Evolutionary conservation across 1,140 invertebrate species (phyloP), one percentile per base, ranked within the genome.

Genomic region (Wiebesia pumilae): DNA sequence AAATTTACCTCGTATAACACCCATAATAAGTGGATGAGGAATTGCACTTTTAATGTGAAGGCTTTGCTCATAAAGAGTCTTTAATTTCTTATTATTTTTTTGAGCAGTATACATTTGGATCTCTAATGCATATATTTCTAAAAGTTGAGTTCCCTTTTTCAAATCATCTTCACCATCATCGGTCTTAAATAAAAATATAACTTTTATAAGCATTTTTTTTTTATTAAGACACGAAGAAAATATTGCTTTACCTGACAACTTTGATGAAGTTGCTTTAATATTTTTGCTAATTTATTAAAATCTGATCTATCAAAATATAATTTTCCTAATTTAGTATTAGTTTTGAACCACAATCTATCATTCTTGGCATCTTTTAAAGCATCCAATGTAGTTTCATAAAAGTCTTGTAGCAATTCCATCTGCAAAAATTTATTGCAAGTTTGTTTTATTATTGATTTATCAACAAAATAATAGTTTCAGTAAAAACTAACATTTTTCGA

Each of bases 71-170:
- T 99, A 99, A 1, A 99, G 94, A 9, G 97, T 97, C 94, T 99
- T 99, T 14, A 99, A 93, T 93, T 99, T 99, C 92, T 99, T 99
- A 92, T 99, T 99, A 93, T 99, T 99, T 92, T 99, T 99, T 94
- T 99, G 99, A 83, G 98, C 98, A 1, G 99, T 99, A 92, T 99
- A 99, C 99, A 99, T 99, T 95, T 99, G 99, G 91, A 99, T 99
- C 95, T 99, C 99, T 88, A 99, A 93, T 0, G 99, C 99, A 94
- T 99, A 99, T 82, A 99, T 99, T 94, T 99, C 99, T 71, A 99
- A 94, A 16, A 99, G 94, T 91, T 99, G 99, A 3, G 99, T 99
- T 71, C 99, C 98, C 94, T 99, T 99, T 93, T 99, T 99, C 78
- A 99, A 94, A 93, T 99, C 99, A 95, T 99, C 99, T 94, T 99